A percentile compares a stretch with the other conserved stretches of the same genome.
phyloP scores from a whole-genome alignment of 1,140 invertebrate species.

The Drosophila sp. region DNA sequence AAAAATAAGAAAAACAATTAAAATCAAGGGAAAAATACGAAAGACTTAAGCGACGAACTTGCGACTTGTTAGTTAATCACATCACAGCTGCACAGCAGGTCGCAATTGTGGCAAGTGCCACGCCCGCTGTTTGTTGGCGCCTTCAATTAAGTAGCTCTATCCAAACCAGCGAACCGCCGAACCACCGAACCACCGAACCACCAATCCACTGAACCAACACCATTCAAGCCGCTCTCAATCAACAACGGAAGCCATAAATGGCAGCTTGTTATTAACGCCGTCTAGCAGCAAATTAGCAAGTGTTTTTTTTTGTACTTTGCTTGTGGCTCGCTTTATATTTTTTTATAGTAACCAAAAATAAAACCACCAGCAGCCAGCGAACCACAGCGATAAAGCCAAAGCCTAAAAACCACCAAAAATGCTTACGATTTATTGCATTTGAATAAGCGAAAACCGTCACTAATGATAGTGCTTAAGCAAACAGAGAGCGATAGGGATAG shows the following conservation, averaged over 20 bases:
- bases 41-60: conserved; percentile 29
- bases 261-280: conserved; percentile 75
- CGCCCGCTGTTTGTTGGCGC: conserved; percentile 62
- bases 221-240: conserved; percentile 16
- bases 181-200: neutral
- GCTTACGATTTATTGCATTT: conserved; percentile 69
- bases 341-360: conserved; percentile 1
- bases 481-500: neutral
- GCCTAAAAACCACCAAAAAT: conserved; percentile 16
- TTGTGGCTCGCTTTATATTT: neutral
- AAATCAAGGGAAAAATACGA: neutral
- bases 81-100: conserved; percentile 36
- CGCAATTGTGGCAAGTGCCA: conserved; percentile 30
- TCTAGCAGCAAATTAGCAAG: conserved; percentile 71
- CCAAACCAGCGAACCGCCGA: conserved; percentile 1
- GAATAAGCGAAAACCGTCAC: conserved; percentile 57
- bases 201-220: too few relatives aligned
- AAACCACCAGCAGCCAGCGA: neutral
- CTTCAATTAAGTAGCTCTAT: conserved; percentile 62
- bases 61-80: conserved; percentile 7
- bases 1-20: neutral
- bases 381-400: neutral
- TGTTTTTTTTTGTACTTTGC: conserved; percentile 20
- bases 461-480: conserved; percentile 64
- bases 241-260: conserved; percentile 75